Evolutionary conservation across 2,888 invertebrate genomes (phyloP).

Genomic region (Falcaria lacertinaria): DNA sequence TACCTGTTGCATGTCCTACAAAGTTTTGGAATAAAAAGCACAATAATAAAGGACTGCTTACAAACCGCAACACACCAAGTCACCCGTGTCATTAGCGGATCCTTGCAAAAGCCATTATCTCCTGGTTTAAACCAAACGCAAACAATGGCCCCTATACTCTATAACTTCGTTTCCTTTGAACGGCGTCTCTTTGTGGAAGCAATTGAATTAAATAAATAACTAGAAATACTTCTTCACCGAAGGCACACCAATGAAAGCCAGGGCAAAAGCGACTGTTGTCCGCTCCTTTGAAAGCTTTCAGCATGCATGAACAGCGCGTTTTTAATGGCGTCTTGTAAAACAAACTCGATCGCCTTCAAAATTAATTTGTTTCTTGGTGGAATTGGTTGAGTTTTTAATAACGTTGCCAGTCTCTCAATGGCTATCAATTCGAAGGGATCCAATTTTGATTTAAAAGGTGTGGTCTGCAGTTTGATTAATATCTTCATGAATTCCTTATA

Average conservation of each 20-base stretch:
- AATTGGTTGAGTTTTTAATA: too few species aligned
- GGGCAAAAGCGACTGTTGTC: slow-evolving; percentile 6
- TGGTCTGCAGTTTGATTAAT: too few species aligned
- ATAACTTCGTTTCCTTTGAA: slow-evolving; percentile 42
- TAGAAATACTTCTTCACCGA: slow-evolving; percentile 28
- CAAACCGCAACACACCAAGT: background rate
- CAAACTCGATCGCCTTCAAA: background rate
- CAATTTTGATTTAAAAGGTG: too few species aligned
- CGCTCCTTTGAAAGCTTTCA: slow-evolving; percentile 4
- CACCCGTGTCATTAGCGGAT: background rate
- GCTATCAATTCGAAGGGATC: too few species aligned
- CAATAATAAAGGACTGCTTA: too few species aligned
- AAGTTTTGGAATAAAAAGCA: too few species aligned
- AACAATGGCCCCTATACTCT: slow-evolving; percentile 30
- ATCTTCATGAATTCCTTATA: too few species aligned
- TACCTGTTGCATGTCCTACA: too few species aligned
- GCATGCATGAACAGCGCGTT: slow-evolving; percentile 7
- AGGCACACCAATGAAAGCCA: slow-evolving; percentile 29
- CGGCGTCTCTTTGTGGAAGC: slow-evolving; percentile 36
- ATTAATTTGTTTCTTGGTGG: background rate
- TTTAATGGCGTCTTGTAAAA: slow-evolving; percentile 5
- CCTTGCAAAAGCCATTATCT: slow-evolving; percentile 2
- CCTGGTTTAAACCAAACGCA: slow-evolving; percentile 17
- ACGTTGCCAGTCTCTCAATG: too few species aligned
- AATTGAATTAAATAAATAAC: slow-evolving; percentile 54